Evolutionary conservation across 2,113 vertebrate genomes (phyloP), one percentile per base, ranked within the genome.

Genomic region (Mastomys coucha): DNA sequence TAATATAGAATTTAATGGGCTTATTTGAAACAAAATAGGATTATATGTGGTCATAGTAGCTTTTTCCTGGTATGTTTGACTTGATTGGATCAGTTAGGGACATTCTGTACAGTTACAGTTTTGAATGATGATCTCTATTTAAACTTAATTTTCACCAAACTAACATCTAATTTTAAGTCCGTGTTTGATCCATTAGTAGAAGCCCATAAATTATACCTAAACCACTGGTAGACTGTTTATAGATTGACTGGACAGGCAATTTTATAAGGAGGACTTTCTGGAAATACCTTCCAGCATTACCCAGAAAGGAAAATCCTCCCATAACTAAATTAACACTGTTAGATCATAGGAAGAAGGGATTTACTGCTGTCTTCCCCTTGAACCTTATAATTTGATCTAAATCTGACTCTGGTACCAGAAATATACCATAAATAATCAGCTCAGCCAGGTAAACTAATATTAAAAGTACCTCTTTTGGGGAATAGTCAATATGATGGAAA

Each of bases 31-130:
- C 96, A 60, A 49, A 97, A 92, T 97, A 95, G 96, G 96, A 89
- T 97, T 98, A 98, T 97, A 97, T 98, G 97, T 97, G 33, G n/a
- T 78, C 94, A 51, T 98, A 98, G 98, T 97, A 98, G 75, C 85
- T 97, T 97, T 98, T 97, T 92, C 75, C 93, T 86, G 91, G 49
- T 97, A 94, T 96, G 97, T 98, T 98, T 98, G 97, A 98, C 98
- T 84, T 98, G 97, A 98, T 98, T 97, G 95, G 22, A 87, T 12
- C 91, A 97, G 97, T 98, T 98, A 98, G 98, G 63, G 94, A 97
- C 70, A 95, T 95, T 91, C 78, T 96, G 7, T 97, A 97, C 91
- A 90, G 42, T 94, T 91, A 56, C 81, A 97, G 94, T 97, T 96
- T 73, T 97, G 69, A 86, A 36, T 73, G 95, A 5, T 67, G 49